phyloP scores from a whole-genome alignment of 2,797 vertebrate genomes.

The Iguana delicatissima region DNA sequence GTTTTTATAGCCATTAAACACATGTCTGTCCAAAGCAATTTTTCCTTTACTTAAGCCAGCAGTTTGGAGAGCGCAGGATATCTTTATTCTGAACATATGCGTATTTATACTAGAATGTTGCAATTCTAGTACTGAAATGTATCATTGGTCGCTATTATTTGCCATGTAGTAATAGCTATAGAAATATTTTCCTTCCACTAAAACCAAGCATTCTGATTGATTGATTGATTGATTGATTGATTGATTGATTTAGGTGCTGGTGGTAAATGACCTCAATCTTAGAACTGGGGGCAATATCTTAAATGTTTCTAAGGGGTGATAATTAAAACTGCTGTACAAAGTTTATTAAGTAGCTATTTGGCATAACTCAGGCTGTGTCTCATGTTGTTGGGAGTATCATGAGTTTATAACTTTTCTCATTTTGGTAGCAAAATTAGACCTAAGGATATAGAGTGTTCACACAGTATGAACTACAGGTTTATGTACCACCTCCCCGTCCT shows the following conservation, averaged over 20 bases:
- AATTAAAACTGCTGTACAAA: slow-evolving; percentile 7
- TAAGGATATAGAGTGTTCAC: background rate
- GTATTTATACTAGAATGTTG: no score
- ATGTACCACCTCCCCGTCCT: background rate
- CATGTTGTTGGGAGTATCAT: background rate
- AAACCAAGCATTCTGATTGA: background rate
- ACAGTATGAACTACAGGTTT: background rate
- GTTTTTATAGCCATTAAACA: background rate
- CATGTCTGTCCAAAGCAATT: background rate
- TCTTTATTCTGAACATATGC: background rate
- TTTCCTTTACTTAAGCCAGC: slow-evolving; percentile 15
- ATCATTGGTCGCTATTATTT: background rate
- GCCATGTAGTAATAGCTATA: background rate
- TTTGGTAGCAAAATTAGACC: background rate
- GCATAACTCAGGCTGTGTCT: background rate
- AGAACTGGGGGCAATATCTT: background rate
- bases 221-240: background rate
- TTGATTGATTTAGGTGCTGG: background rate
- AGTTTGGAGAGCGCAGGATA: background rate
- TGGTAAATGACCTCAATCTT: background rate
- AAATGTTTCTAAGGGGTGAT: background rate
- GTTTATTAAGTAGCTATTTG: background rate
- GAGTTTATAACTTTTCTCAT: slow-evolving; percentile 26
- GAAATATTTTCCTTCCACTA: background rate
- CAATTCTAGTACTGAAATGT: no score